phyloP scores from a whole-genome alignment of 1,140 invertebrate species.

The Aricia agestis region DNA sequence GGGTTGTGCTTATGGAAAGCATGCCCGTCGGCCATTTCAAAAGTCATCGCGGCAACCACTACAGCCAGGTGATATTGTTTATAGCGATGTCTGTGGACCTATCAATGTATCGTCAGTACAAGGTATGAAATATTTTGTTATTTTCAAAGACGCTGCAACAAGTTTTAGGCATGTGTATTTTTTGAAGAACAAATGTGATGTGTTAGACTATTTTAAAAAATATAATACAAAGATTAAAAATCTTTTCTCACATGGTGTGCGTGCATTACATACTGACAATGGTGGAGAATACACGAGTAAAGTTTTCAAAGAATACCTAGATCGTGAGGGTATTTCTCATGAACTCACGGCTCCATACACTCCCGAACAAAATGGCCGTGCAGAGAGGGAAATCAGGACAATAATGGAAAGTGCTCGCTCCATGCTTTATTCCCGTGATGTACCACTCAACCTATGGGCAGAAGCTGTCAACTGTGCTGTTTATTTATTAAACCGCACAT shows the following conservation, averaged over 20 bases:
- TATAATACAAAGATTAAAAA: constrained; percentile 41
- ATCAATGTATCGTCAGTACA: constrained; percentile 37
- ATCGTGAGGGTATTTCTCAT: constrained; percentile 41
- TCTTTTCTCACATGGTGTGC: constrained; percentile 36
- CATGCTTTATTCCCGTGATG: constrained; percentile 33
- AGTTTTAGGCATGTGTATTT: constrained; percentile 59
- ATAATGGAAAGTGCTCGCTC: constrained; percentile 40
- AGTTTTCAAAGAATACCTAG: constrained; percentile 34
- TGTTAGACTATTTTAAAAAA: constrained; percentile 39
- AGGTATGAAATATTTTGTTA: constrained; percentile 51
- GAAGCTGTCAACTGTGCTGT: constrained; percentile 41
- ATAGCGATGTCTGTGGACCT: constrained; percentile 30
- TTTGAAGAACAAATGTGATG: constrained; percentile 55
- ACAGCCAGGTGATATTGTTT: constrained; percentile 49
- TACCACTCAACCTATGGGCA: constrained; percentile 33
- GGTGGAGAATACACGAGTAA: constrained; percentile 51
- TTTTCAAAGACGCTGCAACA: constrained; percentile 58
- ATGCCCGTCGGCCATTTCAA: constrained; percentile 37
- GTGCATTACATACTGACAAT: constrained; percentile 47
- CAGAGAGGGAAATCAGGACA: constrained; percentile 56
- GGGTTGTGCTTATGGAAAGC: constrained; percentile 50
- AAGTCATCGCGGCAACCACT: constrained; percentile 28
- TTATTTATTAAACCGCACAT: constrained; percentile 48
- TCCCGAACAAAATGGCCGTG: constrained; percentile 60
- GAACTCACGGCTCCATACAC: constrained; percentile 41